These are phyloP conservation scores for Anneissia japonica DNA, from an alignment of 35 echinoderm and acorn worm genomes.

Conservation along the genomic window DNA sequence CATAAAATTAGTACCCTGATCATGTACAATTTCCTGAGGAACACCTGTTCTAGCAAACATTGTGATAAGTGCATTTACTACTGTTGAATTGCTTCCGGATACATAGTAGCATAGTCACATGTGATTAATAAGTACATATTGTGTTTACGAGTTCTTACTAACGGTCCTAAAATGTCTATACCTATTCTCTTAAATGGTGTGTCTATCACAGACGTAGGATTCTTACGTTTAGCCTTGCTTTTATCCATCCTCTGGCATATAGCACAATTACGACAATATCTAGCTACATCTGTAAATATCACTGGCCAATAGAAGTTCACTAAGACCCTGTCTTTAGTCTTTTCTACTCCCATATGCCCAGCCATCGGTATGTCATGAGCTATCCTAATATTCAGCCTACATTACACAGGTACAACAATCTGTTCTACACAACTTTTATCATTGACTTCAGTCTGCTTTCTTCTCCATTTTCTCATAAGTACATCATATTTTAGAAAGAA, in stretches of 20 bases:
- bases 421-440: no score
- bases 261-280: not conserved
- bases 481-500: no score
- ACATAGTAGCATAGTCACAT: not conserved
- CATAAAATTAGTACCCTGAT: conserved; percentile 44
- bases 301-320: not conserved
- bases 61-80: conserved; percentile 16
- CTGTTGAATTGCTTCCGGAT: conserved; percentile 22
- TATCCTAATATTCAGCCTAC: no score
- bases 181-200: not conserved
- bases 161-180: not conserved
- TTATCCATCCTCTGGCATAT: not conserved
- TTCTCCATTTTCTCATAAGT: no score
- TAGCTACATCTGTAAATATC: not conserved
- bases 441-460: no score
- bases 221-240: not conserved
- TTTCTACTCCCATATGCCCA: no score
- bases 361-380: no score
- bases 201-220: not conserved
- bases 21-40: conserved; percentile 17
- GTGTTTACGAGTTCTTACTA: not conserved
- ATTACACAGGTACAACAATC: no score
- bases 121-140: not conserved
- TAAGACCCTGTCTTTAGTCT: not conserved
- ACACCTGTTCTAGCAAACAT: conserved; percentile 20